Conservation (phyloP, 2,888 invertebrate species). For the Acanthosepion lycidas region DNA sequence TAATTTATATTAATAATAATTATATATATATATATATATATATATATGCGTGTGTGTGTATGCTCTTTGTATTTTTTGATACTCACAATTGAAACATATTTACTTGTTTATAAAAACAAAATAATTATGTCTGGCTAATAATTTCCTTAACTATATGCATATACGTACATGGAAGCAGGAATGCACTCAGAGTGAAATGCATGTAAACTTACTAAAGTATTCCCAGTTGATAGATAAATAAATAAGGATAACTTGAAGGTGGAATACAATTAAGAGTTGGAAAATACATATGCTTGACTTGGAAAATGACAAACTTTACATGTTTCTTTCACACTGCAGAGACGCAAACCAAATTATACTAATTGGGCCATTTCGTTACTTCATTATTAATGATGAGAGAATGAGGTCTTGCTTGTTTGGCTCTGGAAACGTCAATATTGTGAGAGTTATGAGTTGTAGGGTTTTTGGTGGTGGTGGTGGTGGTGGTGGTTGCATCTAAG, state of each 20-base stretch:
- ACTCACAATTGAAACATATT: no score
- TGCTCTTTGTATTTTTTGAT: no score
- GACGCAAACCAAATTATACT: slow-evolving; percentile 16
- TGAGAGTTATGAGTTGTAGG: background rate
- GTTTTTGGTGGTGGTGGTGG: background rate
- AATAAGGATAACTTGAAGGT: background rate
- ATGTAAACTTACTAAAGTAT: background rate
- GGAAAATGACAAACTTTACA: background rate
- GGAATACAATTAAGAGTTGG: background rate
- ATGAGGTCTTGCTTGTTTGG: background rate
- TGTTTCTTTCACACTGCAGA: background rate
- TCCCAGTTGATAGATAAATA: background rate
- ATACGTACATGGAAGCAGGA: background rate
- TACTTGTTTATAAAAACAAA: background rate
- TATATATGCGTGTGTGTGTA: no score
- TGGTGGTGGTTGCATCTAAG: background rate
- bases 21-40: no score
- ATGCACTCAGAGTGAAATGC: background rate
- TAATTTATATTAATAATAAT: no score
- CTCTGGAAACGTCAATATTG: background rate
- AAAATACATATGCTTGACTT: background rate
- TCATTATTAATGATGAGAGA: background rate
- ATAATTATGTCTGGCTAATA: background rate
- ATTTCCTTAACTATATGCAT: background rate
- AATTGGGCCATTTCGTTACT: slow-evolving; percentile 5